Conservation (phyloP, 1,140 invertebrate genomes). For the Thereuonema tuberculata region DNA sequence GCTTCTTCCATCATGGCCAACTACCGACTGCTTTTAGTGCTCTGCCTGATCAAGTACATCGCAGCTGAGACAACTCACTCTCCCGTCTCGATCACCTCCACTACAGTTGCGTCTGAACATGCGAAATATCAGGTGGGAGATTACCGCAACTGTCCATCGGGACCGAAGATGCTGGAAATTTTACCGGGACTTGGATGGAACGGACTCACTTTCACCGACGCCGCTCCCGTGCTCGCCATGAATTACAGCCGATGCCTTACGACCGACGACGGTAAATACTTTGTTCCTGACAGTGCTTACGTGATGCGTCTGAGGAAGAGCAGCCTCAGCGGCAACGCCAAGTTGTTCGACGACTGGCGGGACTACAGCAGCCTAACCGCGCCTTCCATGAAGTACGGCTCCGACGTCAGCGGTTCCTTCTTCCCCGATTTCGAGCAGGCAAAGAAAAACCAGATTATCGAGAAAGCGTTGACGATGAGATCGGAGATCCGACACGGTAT, state of each 20-base stretch:
- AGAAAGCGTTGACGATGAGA: not conserved
- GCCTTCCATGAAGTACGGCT: too few species aligned
- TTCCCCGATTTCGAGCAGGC: not conserved
- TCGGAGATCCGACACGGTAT: not conserved
- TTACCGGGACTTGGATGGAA: conserved; percentile 26
- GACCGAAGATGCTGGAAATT: conserved; percentile 15
- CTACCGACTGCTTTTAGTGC: too few species aligned
- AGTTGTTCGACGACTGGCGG: conserved; percentile 22
- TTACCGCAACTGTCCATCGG: too few species aligned
- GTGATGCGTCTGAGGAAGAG: conserved; percentile 21
- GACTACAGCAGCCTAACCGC: conserved; percentile 24
- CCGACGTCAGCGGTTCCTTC: not conserved
- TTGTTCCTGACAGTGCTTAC: conserved; percentile 22
- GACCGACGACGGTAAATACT: conserved; percentile 22
- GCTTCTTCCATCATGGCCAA: too few species aligned
- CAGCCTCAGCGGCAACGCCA: conserved; percentile 19
- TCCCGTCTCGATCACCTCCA: too few species aligned
- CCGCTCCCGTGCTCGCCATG: conserved; percentile 18
- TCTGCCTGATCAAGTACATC: too few species aligned
- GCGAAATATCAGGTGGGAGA: too few species aligned
- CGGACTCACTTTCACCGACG: conserved; percentile 21
- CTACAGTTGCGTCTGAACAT: too few species aligned
- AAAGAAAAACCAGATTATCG: not conserved
- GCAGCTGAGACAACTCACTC: too few species aligned
- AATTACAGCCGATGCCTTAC: conserved; percentile 20